Evolutionary conservation across 2,797 vertebrate species (phyloP).

Genomic region (Enteromius afrohamiltoni): DNA sequence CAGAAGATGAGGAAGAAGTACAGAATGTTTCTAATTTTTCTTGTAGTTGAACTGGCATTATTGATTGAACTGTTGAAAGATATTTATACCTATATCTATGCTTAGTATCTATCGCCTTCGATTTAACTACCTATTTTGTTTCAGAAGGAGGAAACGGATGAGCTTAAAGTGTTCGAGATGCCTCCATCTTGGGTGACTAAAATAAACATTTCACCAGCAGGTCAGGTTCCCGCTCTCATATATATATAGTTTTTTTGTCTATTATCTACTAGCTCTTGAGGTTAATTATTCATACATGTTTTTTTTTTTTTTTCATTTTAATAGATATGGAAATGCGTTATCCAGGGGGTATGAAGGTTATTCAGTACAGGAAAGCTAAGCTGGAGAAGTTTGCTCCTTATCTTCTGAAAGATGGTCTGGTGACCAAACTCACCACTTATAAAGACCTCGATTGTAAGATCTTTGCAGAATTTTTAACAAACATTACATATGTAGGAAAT

Average conservation of each 20-base stretch:
- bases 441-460: slow-evolving; percentile 81
- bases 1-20: slow-evolving; percentile 58
- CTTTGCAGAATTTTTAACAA: too few relatives aligned
- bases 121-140: slow-evolving; percentile 12
- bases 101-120: background rate
- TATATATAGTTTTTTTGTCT: background rate
- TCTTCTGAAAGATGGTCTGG: slow-evolving; percentile 78
- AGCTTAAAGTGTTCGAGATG: slow-evolving; percentile 79
- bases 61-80: background rate
- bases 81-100: background rate
- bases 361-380: slow-evolving; percentile 79
- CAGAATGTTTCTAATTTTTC: background rate
- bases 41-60: background rate
- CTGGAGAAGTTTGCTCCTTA: slow-evolving; percentile 84
- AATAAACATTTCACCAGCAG: slow-evolving; percentile 79
- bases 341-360: slow-evolving; percentile 78
- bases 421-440: slow-evolving; percentile 80
- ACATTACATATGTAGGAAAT: too few relatives aligned
- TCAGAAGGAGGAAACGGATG: slow-evolving; percentile 68
- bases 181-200: slow-evolving; percentile 84
- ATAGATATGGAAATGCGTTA: slow-evolving; percentile 84
- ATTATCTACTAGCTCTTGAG: background rate
- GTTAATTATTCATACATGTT: background rate
- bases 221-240: slow-evolving; percentile 64
- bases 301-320: background rate